These are phyloP conservation scores for Meandrina meandrites DNA, from an alignment of 92 coral and sea anemone genomes.

Conservation along the genomic window DNA sequence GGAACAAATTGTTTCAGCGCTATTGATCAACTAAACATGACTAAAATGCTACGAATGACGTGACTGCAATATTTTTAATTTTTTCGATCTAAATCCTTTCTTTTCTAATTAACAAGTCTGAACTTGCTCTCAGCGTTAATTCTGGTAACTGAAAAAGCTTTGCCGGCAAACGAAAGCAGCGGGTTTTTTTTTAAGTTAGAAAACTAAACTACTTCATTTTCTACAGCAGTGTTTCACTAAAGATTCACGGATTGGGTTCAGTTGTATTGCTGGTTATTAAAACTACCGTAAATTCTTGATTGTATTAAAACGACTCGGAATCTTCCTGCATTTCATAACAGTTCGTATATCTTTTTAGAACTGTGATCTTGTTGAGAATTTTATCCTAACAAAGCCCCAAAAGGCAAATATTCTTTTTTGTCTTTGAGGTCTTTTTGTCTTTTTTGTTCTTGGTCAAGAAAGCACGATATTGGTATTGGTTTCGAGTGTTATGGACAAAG, in stretches of 20 bases:
- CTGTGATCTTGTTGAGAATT: not conserved
- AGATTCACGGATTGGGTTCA: no score
- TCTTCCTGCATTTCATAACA: not conserved
- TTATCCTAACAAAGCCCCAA: not conserved
- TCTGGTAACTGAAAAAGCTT: not conserved
- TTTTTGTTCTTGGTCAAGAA: not conserved
- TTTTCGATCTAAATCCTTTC: not conserved
- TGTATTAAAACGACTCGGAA: not conserved
- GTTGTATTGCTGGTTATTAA: not conserved
- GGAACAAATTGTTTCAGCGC: not conserved
- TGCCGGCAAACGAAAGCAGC: not conserved
- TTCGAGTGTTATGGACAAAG: not conserved
- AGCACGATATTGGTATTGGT: not conserved
- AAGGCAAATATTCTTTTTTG: no score
- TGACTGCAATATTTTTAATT: not conserved
- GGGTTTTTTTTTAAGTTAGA: not conserved
- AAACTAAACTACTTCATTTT: not conserved
- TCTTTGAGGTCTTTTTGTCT: no score
- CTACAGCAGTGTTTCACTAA: not conserved
- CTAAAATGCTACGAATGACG: not conserved
- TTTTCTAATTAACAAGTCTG: not conserved
- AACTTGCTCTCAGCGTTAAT: not conserved
- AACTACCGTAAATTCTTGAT: not conserved
- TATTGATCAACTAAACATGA: not conserved
- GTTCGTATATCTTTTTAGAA: not conserved